Conservation (phyloP, 2,113 vertebrate species). For the Ptychochromis oligacanthus region DNA sequence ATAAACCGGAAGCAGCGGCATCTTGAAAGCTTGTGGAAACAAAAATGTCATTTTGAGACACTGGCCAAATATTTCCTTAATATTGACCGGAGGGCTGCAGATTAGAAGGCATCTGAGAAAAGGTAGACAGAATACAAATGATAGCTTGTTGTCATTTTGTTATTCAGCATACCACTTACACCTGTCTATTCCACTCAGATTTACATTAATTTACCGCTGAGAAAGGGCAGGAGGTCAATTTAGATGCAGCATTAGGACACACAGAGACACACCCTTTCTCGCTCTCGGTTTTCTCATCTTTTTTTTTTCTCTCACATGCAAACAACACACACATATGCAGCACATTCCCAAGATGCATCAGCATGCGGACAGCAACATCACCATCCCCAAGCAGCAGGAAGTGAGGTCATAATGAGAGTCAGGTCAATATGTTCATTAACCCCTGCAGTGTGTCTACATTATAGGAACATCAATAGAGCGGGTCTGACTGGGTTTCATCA, state of each 20-base stretch:
- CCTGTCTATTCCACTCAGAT: conserved; percentile 64
- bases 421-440: conserved; percentile 76
- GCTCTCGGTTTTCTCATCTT: conserved; percentile 1
- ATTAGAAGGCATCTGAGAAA: conserved; percentile 53
- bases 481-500: conserved; percentile 42
- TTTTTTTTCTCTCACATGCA: neutral
- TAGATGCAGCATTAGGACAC: conserved; percentile 56
- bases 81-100: conserved; percentile 20
- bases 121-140: conserved; percentile 56
- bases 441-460: conserved; percentile 68
- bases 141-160: conserved; percentile 54
- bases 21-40: conserved; percentile 33
- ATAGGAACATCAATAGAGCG: conserved; percentile 70
- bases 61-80: conserved; percentile 35
- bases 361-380: conserved; percentile 23
- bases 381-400: conserved; percentile 68
- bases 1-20: conserved; percentile 38
- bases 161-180: conserved; percentile 55
- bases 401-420: conserved; percentile 71
- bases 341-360: conserved; percentile 54
- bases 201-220: conserved; percentile 51
- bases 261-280: conserved; percentile 22
- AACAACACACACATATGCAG: conserved; percentile 30
- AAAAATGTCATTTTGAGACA: conserved; percentile 43
- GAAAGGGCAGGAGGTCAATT: conserved; percentile 66